These are phyloP conservation scores for Hippocampus zosterae DNA, from an alignment of 2,113 vertebrate genomes.

Conservation along the genomic window DNA sequence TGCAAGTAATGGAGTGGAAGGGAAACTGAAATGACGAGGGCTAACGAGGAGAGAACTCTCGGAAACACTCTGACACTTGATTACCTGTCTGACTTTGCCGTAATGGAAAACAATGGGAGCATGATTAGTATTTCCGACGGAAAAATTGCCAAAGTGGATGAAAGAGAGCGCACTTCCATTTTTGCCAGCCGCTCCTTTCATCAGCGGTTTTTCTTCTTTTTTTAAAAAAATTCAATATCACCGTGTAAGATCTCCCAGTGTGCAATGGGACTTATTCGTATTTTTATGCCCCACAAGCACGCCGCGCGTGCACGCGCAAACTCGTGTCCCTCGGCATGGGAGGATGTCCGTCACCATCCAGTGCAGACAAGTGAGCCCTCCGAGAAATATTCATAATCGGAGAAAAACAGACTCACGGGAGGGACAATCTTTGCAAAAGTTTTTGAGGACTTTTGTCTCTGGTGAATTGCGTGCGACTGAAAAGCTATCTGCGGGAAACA, in stretches of 20 bases:
- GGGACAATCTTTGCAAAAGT: conserved; percentile 33
- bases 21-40: conserved; percentile 40
- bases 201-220: neutral
- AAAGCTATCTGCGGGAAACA: conserved; percentile 56
- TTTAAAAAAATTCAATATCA: neutral
- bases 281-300: conserved; percentile 1
- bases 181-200: neutral
- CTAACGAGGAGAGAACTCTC: conserved; percentile 48
- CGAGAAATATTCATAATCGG: conserved; percentile 33
- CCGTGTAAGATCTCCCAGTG: neutral
- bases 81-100: conserved; percentile 47
- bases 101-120: conserved; percentile 40
- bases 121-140: conserved; percentile 48
- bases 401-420: conserved; percentile 41
- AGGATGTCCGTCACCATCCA: conserved; percentile 43
- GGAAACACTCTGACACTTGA: conserved; percentile 53
- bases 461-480: conserved; percentile 38
- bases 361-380: conserved; percentile 28
- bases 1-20: conserved; percentile 44
- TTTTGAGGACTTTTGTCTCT: conserved; percentile 42
- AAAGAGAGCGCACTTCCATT: conserved; percentile 3
- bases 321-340: conserved; percentile 12
- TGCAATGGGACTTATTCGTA: conserved; percentile 4
- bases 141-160: conserved; percentile 22
- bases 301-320: neutral